Conservation (phyloP, 2,888 invertebrate genomes). For the Xestia rhomboidea region DNA sequence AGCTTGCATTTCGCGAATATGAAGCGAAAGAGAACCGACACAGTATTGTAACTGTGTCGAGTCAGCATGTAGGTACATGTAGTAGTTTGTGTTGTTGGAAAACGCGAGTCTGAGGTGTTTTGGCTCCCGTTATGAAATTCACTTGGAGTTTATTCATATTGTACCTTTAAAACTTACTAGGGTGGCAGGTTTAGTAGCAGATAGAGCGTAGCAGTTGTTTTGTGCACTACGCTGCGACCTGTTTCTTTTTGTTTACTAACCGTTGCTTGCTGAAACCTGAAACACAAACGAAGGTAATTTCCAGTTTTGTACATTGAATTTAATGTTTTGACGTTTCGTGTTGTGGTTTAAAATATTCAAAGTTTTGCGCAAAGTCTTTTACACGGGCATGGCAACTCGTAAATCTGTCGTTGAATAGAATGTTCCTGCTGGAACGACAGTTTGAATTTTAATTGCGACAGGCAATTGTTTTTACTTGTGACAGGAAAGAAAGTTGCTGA, state of each 20-base stretch:
- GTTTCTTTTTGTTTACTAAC: conserved; percentile 53
- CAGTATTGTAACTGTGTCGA: conserved; percentile 47
- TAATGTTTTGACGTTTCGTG: conserved; percentile 54
- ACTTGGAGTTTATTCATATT: conserved; percentile 59
- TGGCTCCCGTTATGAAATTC: conserved; percentile 61
- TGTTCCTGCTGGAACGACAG: not conserved
- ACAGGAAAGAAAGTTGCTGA: not conserved
- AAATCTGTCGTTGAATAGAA: conserved; percentile 33
- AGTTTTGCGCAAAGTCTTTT: conserved; percentile 33
- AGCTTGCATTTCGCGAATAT: conserved; percentile 52
- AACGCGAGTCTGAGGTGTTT: conserved; percentile 60
- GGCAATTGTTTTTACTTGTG: conserved; percentile 1
- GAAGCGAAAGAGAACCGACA: conserved; percentile 29
- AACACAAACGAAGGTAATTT: conserved; percentile 55
- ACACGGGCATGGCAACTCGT: conserved; percentile 23
- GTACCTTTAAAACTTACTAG: conserved; percentile 49
- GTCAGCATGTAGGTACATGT: conserved; percentile 36
- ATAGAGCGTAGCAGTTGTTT: conserved; percentile 27
- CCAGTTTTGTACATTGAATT: conserved; percentile 48
- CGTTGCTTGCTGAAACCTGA: conserved; percentile 41
- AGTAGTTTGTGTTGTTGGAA: conserved; percentile 59
- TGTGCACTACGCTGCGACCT: conserved; percentile 20
- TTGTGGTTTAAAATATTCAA: conserved; percentile 48
- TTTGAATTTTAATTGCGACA: conserved; percentile 15
- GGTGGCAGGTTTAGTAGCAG: conserved; percentile 43